Percentiles rank a stretch among this genome's conserved stretches.
Evolutionary conservation across 2,888 invertebrate genomes (phyloP).

Genomic region (Lumbricus terrestris): DNA sequence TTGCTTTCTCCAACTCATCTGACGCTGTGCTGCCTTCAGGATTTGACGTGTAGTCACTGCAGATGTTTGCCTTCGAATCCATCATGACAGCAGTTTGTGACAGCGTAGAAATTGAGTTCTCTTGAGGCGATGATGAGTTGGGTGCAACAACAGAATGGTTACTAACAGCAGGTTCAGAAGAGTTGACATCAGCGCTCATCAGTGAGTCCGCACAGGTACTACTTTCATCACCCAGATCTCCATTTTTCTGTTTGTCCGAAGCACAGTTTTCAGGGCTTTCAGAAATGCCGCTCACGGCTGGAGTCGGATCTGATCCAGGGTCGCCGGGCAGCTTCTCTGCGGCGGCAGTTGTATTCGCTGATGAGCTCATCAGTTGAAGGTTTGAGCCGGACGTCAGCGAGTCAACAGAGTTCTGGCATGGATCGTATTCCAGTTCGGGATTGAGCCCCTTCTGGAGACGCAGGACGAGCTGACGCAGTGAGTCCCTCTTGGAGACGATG

Average conservation of each 20-base stretch:
- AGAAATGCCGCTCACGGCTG: background rate
- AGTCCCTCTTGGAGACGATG: conserved; percentile 81
- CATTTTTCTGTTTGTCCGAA: background rate
- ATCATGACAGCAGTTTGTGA: background rate
- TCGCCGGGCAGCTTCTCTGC: background rate
- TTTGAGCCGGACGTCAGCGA: background rate
- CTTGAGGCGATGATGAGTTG: background rate
- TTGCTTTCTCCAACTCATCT: background rate
- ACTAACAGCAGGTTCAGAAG: background rate
- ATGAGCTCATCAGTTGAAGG: background rate
- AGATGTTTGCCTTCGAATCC: background rate
- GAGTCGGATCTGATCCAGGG: background rate
- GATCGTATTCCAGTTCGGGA: conserved; percentile 38
- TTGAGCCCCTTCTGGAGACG: conserved; percentile 70
- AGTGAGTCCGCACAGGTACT: background rate
- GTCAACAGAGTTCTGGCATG: conserved; percentile 21
- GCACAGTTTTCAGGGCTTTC: background rate
- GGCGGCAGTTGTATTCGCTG: background rate
- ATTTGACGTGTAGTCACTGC: background rate
- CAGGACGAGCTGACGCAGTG: conserved; percentile 77
- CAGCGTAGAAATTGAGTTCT: background rate
- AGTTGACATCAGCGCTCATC: background rate
- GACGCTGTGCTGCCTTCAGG: background rate
- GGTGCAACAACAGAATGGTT: background rate
- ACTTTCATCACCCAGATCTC: background rate